Percentiles rank a stretch among this genome's conserved stretches.
Evolutionary conservation across 2,113 vertebrate species (phyloP).

Genomic region (Charina bottae): DNA sequence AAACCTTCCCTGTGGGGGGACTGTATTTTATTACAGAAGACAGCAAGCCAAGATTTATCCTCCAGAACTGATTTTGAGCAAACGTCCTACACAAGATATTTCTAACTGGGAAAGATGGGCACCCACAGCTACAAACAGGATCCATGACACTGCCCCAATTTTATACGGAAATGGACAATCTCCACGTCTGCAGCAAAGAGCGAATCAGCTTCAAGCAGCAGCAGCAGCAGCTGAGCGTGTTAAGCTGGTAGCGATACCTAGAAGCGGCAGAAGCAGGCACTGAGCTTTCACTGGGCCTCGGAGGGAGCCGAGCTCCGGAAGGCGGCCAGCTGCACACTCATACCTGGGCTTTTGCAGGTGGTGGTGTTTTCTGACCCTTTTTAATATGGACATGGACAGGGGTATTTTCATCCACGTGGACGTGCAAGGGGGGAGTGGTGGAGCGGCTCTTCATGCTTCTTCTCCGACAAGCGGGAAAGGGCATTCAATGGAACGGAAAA

Average conservation of each 20-base stretch:
- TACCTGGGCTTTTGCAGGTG: slow-evolving; percentile 78
- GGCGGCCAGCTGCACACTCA: slow-evolving; percentile 49
- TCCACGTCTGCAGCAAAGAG: neutral
- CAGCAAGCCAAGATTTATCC: neutral
- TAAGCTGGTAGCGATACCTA: neutral
- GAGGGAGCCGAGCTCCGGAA: slow-evolving; percentile 38
- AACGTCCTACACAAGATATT: neutral
- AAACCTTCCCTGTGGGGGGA: neutral
- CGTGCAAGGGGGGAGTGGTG: slow-evolving; percentile 88
- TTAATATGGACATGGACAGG: slow-evolving; percentile 92
- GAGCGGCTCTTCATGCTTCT: slow-evolving; percentile 84
- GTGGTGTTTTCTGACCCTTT: slow-evolving; percentile 80
- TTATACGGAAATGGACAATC: neutral
- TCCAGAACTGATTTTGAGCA: neutral
- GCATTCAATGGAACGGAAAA: slow-evolving; percentile 70
- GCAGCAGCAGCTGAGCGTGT: neutral
- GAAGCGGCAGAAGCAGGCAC: slow-evolving; percentile 32
- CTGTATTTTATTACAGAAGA: too few species aligned
- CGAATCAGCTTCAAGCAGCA: neutral
- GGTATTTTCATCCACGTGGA: slow-evolving; percentile 88
- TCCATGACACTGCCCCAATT: too few species aligned
- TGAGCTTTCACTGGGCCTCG: slow-evolving; percentile 11
- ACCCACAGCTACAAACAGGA: neutral
- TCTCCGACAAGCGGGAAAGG: slow-evolving; percentile 72
- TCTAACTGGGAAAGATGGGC: neutral